Conservation (phyloP, 2,888 invertebrate species). For the Ichneumoninae sp. region DNA sequence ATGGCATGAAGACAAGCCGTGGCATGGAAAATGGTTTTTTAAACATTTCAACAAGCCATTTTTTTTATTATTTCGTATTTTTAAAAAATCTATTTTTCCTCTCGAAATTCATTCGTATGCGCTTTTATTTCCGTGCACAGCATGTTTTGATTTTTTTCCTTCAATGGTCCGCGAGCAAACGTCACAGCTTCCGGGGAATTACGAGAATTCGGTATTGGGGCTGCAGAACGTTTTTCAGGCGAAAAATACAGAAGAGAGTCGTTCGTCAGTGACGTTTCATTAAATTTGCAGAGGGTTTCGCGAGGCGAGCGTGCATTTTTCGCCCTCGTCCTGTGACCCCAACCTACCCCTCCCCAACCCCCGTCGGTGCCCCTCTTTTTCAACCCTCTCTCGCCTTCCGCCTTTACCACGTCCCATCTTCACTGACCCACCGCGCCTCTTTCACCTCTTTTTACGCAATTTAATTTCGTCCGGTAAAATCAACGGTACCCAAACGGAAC, state of each 20-base stretch:
- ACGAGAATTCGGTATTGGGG: not conserved
- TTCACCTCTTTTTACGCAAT: constrained; percentile 35
- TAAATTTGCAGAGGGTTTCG: constrained; percentile 59
- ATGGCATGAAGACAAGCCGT: no score
- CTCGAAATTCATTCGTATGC: not conserved
- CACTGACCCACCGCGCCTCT: not conserved
- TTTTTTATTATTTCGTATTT: not conserved
- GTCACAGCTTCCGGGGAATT: constrained; percentile 20
- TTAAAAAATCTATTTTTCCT: not conserved
- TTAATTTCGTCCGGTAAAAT: constrained; percentile 54
- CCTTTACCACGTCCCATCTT: constrained; percentile 20
- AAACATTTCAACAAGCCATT: not conserved
- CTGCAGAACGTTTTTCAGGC: constrained; percentile 7
- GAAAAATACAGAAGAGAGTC: not conserved
- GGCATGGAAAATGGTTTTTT: no score
- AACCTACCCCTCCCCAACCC: not conserved
- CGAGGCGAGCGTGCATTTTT: constrained; percentile 20
- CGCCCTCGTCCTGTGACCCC: constrained; percentile 15
- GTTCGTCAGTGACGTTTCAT: constrained; percentile 56
- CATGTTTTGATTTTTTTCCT: constrained; percentile 29
- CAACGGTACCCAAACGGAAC: constrained; percentile 42
- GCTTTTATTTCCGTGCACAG: not conserved
- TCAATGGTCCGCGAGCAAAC: not conserved
- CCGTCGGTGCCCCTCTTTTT: not conserved
- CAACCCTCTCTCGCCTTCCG: not conserved